Base-by-base conservation (phyloP, 2,888 invertebrate genomes). In the Eupithecia insigniata region DNA sequence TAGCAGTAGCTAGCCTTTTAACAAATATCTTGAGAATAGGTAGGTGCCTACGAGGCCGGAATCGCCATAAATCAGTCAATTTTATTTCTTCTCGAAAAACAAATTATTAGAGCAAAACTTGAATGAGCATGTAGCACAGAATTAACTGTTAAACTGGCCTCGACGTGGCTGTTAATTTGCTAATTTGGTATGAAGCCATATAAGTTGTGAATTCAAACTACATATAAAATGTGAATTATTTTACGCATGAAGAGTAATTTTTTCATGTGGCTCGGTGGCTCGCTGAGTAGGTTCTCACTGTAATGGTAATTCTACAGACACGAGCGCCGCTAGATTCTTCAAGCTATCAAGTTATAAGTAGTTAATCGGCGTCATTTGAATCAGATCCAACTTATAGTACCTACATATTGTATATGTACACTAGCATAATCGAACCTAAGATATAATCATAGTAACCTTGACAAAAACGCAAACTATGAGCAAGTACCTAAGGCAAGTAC, bases 101-200 rank as follows among this genome's bases (percentile, higher is more conserved):
- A n/a, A 73, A 72, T 72, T 75, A 76, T 62, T 72, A 76, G 75
- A 78, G 78, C 76, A 76, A 66, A 74, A 67, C 74, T 36, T 16
- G 65, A 68, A 70, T 72, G 73, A 70, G 67, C 73, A 75, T 70
- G n/a, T 34, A 8, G 3, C 8, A 34, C 12, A 65, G 32, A 65
- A 28, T 69, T 73, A 76, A 74, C 74, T 70, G 71, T 66, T 66
- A 61, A 67, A 60, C 46, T 51, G 73, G 61, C 76, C 76, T 73
- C 60, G 61, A 64, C 32, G 66, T 10, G 36, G 22, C 66, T 64
- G 67, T 74, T 60, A 67, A 60, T 71, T 74, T 46, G 58, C 71
- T 69, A 69, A 64, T 69, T 69, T 51, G 32, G 36, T 61, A 68
- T 30, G 14, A 68, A 65, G 51, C 26, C 51, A 55, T 18, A 43